Evolutionary conservation across 2,797 vertebrate genomes (phyloP).

Genomic region (Enteromius argenteus): DNA sequence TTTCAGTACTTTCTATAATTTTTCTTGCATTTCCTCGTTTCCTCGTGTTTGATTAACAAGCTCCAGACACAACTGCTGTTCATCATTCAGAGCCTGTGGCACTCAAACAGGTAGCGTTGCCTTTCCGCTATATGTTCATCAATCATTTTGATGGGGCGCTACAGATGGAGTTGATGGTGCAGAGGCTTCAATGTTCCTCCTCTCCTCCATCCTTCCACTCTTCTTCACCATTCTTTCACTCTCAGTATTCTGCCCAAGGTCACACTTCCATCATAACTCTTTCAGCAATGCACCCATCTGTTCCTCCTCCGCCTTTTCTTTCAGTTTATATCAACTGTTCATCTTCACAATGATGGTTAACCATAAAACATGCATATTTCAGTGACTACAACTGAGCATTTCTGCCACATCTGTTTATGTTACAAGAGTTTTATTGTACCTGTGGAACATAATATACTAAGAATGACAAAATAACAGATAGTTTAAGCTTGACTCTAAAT

Average conservation of each 20-base stretch:
- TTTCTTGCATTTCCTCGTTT: not conserved
- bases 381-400: not conserved
- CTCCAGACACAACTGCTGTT: slow-evolving; percentile 13
- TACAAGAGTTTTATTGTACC: not conserved
- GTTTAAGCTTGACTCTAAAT: not conserved
- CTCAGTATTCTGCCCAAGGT: slow-evolving; percentile 15
- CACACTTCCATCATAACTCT: slow-evolving; percentile 55
- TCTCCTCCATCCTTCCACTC: slow-evolving; percentile 30
- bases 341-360: slow-evolving; percentile 40
- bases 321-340: slow-evolving; percentile 54
- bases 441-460: not conserved
- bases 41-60: slow-evolving; percentile 17
- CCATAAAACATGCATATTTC: slow-evolving; percentile 21
- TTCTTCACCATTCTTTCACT: not conserved
- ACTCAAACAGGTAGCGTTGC: slow-evolving; percentile 17
- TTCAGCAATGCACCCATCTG: slow-evolving; percentile 46
- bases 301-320: slow-evolving; percentile 42
- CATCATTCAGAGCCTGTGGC: slow-evolving; percentile 15
- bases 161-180: slow-evolving; percentile 7
- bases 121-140: slow-evolving; percentile 28
- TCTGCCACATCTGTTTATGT: not conserved
- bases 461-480: not conserved
- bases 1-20: not conserved
- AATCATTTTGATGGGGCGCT: slow-evolving; percentile 23
- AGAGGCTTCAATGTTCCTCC: slow-evolving; percentile 4